A percentile compares a stretch with the other conserved stretches of the same genome.
These are phyloP conservation scores for Brotula barbata DNA, from an alignment of 2,797 vertebrate genomes.

Conservation along the genomic window DNA sequence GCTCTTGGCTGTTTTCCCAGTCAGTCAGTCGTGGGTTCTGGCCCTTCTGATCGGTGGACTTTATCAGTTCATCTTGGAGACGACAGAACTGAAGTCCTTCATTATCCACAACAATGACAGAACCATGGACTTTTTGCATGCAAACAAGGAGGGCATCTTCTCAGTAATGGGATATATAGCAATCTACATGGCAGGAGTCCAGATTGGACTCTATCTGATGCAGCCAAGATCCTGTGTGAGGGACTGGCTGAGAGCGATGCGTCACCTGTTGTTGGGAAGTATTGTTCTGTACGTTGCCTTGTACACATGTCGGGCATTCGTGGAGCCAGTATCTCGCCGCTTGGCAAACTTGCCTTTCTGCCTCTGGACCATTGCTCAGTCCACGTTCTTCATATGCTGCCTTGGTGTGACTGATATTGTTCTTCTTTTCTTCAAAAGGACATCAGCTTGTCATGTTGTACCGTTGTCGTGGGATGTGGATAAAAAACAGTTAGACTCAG, in stretches of 20 bases:
- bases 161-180: constrained; percentile 87
- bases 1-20: constrained; percentile 80
- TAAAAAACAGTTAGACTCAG: constrained; percentile 40
- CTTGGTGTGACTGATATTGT: constrained; percentile 79
- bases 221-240: constrained; percentile 73
- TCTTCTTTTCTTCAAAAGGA: constrained; percentile 83
- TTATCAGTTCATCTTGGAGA: constrained; percentile 85
- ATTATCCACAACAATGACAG: constrained; percentile 83
- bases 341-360: constrained; percentile 91
- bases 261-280: constrained; percentile 68
- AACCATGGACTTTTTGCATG: constrained; percentile 82
- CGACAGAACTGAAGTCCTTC: constrained; percentile 82
- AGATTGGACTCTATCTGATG: constrained; percentile 85
- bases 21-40: constrained; percentile 78
- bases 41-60: constrained; percentile 75
- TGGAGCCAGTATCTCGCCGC: constrained; percentile 88
- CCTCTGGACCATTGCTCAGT: constrained; percentile 87
- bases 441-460: constrained; percentile 75
- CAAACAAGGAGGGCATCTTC: constrained; percentile 93
- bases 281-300: constrained; percentile 73
- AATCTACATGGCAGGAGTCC: constrained; percentile 90
- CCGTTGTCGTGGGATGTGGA: constrained; percentile 82
- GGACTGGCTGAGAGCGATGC: constrained; percentile 79
- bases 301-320: constrained; percentile 67
- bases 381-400: constrained; percentile 80